These are phyloP conservation scores for Zosterops lateralis DNA, from an alignment of 2,113 vertebrate genomes.

Conservation along the genomic window DNA sequence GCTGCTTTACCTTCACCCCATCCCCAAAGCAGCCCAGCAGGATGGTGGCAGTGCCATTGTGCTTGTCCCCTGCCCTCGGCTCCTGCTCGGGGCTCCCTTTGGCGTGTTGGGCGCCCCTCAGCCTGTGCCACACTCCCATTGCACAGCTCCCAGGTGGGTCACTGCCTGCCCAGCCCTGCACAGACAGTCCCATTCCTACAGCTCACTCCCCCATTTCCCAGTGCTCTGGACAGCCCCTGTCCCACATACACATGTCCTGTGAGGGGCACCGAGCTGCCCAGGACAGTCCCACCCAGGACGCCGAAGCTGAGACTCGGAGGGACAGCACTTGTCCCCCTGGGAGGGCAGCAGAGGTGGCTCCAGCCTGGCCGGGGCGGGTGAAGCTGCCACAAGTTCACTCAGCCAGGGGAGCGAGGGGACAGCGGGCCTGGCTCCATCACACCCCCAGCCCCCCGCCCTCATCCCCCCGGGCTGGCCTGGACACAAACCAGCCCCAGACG, in stretches of 20 bases:
- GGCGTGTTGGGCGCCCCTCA: fast-evolving
- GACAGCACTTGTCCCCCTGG: background rate
- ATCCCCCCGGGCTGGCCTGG: background rate
- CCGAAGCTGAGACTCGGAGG: fast-evolving
- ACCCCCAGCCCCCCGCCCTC: background rate
- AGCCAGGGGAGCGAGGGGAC: fast-evolving
- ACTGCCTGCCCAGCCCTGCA: background rate
- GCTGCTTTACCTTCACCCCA: background rate
- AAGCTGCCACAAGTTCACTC: background rate
- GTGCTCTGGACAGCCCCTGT: background rate
- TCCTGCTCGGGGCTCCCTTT: background rate
- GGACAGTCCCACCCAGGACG: fast-evolving
- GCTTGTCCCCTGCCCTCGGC: fast-evolving
- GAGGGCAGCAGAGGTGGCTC: fast-evolving
- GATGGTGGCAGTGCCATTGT: background rate
- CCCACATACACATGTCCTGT: fast-evolving
- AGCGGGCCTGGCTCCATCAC: fast-evolving
- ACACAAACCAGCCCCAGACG: background rate
- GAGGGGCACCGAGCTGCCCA: fast-evolving
- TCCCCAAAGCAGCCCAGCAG: fast-evolving
- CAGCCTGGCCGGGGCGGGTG: fast-evolving
- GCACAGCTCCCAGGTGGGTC: background rate
- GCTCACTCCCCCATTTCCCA: background rate
- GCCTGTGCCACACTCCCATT: background rate
- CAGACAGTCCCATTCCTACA: background rate